Base-by-base conservation (phyloP, 2,113 vertebrate species). In the Ammodramus savannarum region DNA sequence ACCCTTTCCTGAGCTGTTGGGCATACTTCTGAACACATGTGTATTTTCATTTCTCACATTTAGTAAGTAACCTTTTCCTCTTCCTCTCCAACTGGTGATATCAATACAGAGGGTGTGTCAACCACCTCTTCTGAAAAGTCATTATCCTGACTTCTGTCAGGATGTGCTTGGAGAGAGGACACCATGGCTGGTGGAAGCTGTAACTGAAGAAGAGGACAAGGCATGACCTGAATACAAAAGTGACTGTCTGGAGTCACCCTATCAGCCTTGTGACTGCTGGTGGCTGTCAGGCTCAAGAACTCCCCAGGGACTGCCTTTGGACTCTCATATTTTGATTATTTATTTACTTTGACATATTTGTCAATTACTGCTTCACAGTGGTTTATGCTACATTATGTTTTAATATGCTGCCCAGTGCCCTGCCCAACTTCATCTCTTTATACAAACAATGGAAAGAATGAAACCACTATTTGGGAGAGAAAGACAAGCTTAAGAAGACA, bases 161-260 rank as follows among this genome's bases (percentile, higher is more conserved):
- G 78, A 85, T 83, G 52, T 23, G 62, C 44, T n/a, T 68, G 71
- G 54, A 74, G 48, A 81, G 52, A 93, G 36, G 84, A 90, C 48
- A 48, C 62, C 62, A 6, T 61, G 77, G 72, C 78, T 96, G 92
- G 86, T 10, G 86, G 78, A 88, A 91, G 54, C 43, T 68, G 38
- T 87, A 90, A 95, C 78, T 57, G 87, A 92, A 93, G 87, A 80
- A 78, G 39, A 91, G 94, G 87, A 87, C 16, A 39, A 90, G 96
- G 57, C 13, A 11, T 95, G 93, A 94, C 91, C 88, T 85, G 87
- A 95, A 93, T 43, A 15, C 51, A 7, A 46, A 89, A 95, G 73
- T 80, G 88, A 85, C 75, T 73, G 78, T 36, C 49, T 48, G 36
- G 68, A 93, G 81, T 67, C 81, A 90, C 76, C 63, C 62, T 69